Evolutionary conservation across 2,888 invertebrate species (phyloP), one percentile per base, ranked within the genome.

Genomic region (Xestia xanthographa): DNA sequence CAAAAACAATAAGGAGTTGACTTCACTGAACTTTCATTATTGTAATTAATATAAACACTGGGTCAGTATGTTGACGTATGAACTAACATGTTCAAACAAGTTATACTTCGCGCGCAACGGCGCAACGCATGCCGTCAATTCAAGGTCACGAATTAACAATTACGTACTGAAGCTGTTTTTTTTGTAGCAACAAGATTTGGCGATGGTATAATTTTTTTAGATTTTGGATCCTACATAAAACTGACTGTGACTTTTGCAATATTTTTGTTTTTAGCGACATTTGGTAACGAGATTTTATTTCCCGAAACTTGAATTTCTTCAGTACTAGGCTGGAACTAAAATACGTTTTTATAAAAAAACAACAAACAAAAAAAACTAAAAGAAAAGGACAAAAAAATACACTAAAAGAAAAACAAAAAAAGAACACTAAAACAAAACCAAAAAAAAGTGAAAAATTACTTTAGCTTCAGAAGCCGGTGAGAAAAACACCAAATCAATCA

Each of bases 71-170:
- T 69, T 84, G 74, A 56, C 48, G 14, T 53, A 34, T 53, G 22
- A 75, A 69, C 72, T 72, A 76, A 86, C 86, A 80, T 76, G 86
- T 87, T 77, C 41, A 69, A 82, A 85, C 86, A 83, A 76, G 83
- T 83, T 75, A 58, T 68, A 53, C 43, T 79, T 71, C 72, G 76
- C 77, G 66, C 90, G 97, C 98, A 45, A 26, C 26, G 26, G 26
- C 90, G 97, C 98, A 45, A 26, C 26, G 26, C 34, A 65, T 98
- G 62, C 50, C 62, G 69, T 58, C 67, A 56, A 56, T 66, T 56
- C 84, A 86, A 84, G 86, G 80, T 76, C 72, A 66, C 34, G 26
- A 50, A 65, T 71, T 34, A 43, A 62, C 66, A 75, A 58, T 77
- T 26, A 71, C 67, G 50, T 66, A 50, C 34, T n/a, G 43, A 43